Evolutionary conservation across 2,888 invertebrate species (phyloP), one percentile per base, ranked within the genome.

Genomic region (Dorcus parallelipipedus): DNA sequence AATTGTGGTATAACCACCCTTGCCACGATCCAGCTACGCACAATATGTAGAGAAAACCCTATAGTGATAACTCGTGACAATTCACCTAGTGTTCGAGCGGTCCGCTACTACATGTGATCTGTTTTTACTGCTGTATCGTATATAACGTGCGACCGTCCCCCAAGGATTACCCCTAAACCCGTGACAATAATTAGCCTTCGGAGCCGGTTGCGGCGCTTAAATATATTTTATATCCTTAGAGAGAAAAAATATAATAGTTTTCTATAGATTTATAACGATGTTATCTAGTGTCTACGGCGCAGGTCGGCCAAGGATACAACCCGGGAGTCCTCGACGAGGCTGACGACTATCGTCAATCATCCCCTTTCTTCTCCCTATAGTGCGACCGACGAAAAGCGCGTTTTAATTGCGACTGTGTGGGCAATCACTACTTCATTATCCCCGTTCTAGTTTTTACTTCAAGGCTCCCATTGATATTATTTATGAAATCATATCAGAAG

Each of bases 221-320:
- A 74, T 76, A 75, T 76, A 76, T 76, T 77, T 76, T 76, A 75
- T 77, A 77, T 73, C 76, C 75, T 72, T 77, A 77, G 76, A 69
- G 63, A 64, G 69, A 69, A 73, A 69, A 75, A 66, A 73, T 70
- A 75, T 71, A 68, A 76, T 78, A 78, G 77, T 78, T 78, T 78
- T 78, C 77, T 78, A 78, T 77, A 76, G 77, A 77, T 77, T 76
- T 78, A 76, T 76, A 75, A 75, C 60, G 66, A 73, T 75, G 74
- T 73, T 75, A 75, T 72, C 69, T 74, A 73, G 26, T 33, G 26
- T 33, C 26, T 33, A 33, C 26, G 26, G 26, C 26, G 26, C 26
- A 33, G 20, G 71, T 71, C 20, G 9, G 14, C 20, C 14, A 20
- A 43, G 20, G 47, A 47, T 26, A 14, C 42, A 6, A 33, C 5